Conservation (phyloP, 2,113 vertebrate species). For the Nothoprocta perdicaria region DNA sequence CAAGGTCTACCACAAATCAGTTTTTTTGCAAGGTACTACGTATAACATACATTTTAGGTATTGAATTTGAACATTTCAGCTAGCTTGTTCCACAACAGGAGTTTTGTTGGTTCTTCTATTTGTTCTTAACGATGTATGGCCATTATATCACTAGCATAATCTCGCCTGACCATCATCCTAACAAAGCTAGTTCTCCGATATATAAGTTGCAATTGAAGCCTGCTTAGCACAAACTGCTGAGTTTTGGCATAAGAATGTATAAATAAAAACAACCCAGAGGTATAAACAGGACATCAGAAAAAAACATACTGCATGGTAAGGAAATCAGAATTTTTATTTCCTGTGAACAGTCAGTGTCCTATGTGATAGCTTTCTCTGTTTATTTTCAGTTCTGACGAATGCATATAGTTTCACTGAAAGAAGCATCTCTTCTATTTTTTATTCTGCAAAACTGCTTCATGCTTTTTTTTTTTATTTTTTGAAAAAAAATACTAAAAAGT, state of each 20-base stretch:
- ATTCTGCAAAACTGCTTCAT: neutral
- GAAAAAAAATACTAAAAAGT: neutral
- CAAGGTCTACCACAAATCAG: neutral
- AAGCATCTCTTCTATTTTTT: neutral
- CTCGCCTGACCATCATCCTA: neutral
- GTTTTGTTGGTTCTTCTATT: neutral
- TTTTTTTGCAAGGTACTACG: neutral
- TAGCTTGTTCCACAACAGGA: neutral
- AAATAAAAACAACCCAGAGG: neutral
- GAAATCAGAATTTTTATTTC: neutral
- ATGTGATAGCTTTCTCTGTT: neutral
- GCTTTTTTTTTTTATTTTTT: neutral
- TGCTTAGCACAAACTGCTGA: neutral
- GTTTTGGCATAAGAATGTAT: neutral
- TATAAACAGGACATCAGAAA: neutral
- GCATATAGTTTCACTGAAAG: neutral
- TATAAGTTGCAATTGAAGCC: neutral
- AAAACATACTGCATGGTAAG: neutral
- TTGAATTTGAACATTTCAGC: neutral
- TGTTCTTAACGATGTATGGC: neutral
- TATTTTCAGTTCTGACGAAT: neutral
- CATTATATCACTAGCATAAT: neutral
- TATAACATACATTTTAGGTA: neutral
- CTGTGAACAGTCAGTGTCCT: neutral
- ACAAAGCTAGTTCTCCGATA: neutral